These are phyloP conservation scores for Lepetodrilus schrolli DNA, from an alignment of 2,888 invertebrate genomes.

Conservation along the genomic window DNA sequence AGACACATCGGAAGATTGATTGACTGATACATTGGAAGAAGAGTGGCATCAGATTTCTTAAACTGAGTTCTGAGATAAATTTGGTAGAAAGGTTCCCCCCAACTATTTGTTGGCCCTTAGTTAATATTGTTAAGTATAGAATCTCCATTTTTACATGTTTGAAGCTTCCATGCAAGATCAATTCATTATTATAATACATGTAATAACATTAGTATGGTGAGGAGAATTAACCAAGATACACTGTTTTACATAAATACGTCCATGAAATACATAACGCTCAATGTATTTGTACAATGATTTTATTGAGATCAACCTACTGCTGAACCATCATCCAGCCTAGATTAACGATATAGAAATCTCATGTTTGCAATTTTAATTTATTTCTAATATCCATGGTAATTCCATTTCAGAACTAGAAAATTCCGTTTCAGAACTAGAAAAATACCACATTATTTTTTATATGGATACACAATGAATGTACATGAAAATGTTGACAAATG, in stretches of 20 bases:
- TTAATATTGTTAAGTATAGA: too few species aligned
- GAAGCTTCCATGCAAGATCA: too few species aligned
- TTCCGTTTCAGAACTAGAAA: not conserved
- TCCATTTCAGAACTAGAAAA: not conserved
- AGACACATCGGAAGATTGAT: too few species aligned
- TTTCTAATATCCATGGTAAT: constrained; percentile 25
- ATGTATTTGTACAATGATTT: constrained; percentile 15
- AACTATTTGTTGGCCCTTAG: too few species aligned
- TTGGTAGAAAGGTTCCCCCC: too few species aligned
- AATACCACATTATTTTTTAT: constrained; percentile 9
- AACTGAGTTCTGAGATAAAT: too few species aligned
- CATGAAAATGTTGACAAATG: not conserved
- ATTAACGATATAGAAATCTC: constrained; percentile 17
- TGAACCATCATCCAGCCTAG: not conserved
- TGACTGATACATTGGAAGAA: too few species aligned
- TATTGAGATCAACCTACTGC: constrained; percentile 17
- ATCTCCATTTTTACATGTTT: too few species aligned
- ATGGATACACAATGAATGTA: not conserved
- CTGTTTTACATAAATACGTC: not conserved
- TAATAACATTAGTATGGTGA: too few species aligned
- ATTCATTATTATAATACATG: too few species aligned
- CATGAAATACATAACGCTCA: not conserved
- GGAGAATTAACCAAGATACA: not conserved
- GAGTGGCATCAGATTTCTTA: too few species aligned
- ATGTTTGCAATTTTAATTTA: constrained; percentile 12